Evolutionary conservation across 1,140 invertebrate species (phyloP).

Genomic region (Drosophila guanche): DNA sequence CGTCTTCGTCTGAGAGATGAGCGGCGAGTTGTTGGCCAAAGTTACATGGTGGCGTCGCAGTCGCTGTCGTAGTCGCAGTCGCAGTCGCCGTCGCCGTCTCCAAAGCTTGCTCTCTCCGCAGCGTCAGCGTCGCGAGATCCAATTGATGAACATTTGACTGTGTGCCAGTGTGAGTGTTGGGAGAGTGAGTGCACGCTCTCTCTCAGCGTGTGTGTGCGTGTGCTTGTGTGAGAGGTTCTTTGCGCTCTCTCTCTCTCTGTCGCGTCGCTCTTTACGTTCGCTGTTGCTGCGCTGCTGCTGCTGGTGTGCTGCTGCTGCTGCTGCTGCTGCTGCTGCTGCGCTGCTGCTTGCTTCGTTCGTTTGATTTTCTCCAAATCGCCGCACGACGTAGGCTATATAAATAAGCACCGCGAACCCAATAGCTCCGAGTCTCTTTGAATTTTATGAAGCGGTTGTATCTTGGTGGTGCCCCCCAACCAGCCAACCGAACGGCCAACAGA

Average conservation of each 20-base stretch:
- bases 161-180: conserved; percentile 37
- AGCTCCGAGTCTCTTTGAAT: conserved; percentile 83
- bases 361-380: conserved; percentile 74
- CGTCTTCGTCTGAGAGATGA: conserved; percentile 69
- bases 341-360: conserved; percentile 53
- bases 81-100: conserved; percentile 3
- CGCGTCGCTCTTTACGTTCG: not conserved
- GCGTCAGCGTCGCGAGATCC: conserved; percentile 56
- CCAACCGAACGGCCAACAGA: conserved; percentile 55
- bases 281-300: conserved; percentile 19
- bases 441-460: conserved; percentile 84
- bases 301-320: conserved; percentile 10
- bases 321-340: conserved; percentile 32
- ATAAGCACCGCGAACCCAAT: conserved; percentile 83
- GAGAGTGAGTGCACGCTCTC: conserved; percentile 3
- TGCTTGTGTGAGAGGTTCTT: conserved; percentile 59
- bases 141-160: conserved; percentile 69
- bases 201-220: conserved; percentile 21
- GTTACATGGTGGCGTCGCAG: conserved; percentile 59
- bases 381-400: conserved; percentile 83
- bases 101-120: conserved; percentile 35
- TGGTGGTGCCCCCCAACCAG: conserved; percentile 68
- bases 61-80: conserved; percentile 19
- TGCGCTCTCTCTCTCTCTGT: conserved; percentile 20
- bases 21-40: conserved; percentile 63